These are phyloP conservation scores for Penaeus indicus DNA, from an alignment of 1,140 invertebrate genomes.

Conservation along the genomic window DNA sequence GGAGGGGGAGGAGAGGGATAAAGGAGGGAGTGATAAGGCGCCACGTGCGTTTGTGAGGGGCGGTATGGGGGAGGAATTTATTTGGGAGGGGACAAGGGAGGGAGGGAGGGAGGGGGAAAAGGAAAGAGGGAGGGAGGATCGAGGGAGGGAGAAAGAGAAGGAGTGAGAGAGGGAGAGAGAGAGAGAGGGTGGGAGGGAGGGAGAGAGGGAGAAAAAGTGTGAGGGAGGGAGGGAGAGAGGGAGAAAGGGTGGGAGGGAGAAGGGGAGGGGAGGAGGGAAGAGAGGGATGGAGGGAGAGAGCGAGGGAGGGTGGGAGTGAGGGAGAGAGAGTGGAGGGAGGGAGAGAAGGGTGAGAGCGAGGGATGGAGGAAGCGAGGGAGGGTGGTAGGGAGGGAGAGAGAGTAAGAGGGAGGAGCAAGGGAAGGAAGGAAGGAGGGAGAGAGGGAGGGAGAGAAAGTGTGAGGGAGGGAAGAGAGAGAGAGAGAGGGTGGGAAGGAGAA, in stretches of 20 bases:
- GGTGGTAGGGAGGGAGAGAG: not conserved
- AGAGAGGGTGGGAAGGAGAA: not conserved
- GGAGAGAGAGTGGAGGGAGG: not conserved
- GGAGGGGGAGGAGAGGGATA: not conserved
- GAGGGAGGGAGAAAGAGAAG: not conserved
- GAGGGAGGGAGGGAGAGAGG: no score
- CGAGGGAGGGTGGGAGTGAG: not conserved
- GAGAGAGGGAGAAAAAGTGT: not conserved
- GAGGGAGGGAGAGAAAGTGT: not conserved
- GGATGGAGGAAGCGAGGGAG: no score
- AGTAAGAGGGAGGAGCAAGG: no score
- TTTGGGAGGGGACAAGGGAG: no score
- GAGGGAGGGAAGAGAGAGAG: not conserved
- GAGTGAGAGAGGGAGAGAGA: not conserved
- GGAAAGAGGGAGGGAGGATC: no score
- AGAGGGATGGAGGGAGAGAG: no score
- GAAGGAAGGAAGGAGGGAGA: not conserved
- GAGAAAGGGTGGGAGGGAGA: not conserved
- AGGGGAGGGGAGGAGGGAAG: no score
- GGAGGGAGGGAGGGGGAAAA: not conserved
- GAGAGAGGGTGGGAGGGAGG: not conserved
- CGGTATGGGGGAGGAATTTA: not conserved
- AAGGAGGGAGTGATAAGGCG: not conserved
- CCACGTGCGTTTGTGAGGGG: no score
- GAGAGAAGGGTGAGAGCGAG: not conserved